phyloP scores from a whole-genome alignment of 2,888 invertebrate genomes.

The Lithophane ornitopus region DNA sequence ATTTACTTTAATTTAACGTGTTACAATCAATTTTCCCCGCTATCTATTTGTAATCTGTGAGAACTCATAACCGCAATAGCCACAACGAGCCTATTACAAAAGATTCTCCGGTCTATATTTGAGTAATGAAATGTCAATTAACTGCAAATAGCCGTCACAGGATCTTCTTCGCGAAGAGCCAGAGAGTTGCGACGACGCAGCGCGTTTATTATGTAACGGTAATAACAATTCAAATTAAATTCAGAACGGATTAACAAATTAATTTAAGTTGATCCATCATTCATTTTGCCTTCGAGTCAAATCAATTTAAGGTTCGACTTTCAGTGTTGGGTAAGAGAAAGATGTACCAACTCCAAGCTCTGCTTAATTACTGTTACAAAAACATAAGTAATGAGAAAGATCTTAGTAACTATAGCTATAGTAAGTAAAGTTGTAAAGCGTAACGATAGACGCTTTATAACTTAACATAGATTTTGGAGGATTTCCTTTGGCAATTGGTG shows the following conservation, averaged over 20 bases:
- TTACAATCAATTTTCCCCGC: slow-evolving; percentile 33
- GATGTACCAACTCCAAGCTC: slow-evolving; percentile 36
- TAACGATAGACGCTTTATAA: background rate
- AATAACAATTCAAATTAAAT: slow-evolving; percentile 46
- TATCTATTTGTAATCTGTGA: slow-evolving; percentile 45
- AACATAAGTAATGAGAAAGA: background rate
- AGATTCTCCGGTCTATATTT: slow-evolving; percentile 62
- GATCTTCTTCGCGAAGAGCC: slow-evolving; percentile 28
- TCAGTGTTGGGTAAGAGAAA: slow-evolving; percentile 35
- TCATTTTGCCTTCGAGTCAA: slow-evolving; percentile 45
- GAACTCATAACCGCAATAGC: slow-evolving; percentile 51
- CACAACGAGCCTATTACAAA: slow-evolving; percentile 50
- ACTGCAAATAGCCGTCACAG: slow-evolving; percentile 17
- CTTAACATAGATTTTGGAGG: slow-evolving; percentile 26
- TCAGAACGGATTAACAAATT: slow-evolving; percentile 52
- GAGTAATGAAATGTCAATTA: slow-evolving; percentile 52
- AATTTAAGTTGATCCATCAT: slow-evolving; percentile 53
- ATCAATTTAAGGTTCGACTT: slow-evolving; percentile 58
- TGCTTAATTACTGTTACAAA: slow-evolving; percentile 18
- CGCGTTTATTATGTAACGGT: slow-evolving; percentile 49
- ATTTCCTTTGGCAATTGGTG: slow-evolving; percentile 46
- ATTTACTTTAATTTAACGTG: slow-evolving; percentile 27
- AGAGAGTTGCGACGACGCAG: slow-evolving; percentile 26
- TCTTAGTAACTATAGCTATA: too few relatives aligned
- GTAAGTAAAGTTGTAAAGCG: too few relatives aligned